These are phyloP conservation scores for Echinometra lucunter DNA, from an alignment of 53 echinoderm and acorn worm genomes.

Conservation along the genomic window DNA sequence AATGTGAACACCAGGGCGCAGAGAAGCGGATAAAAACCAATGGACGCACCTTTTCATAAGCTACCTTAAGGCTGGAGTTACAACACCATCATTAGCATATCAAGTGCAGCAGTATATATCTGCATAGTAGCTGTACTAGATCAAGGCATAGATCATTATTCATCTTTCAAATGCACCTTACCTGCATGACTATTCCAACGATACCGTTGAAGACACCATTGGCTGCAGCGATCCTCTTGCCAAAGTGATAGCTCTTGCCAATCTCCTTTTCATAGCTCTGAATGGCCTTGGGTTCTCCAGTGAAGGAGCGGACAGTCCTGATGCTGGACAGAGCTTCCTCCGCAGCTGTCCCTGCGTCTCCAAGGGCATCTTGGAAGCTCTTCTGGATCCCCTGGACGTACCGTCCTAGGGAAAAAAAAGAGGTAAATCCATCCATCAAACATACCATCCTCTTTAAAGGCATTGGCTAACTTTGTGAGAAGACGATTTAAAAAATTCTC, in stretches of 20 bases:
- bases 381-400: constrained; percentile 83
- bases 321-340: constrained; percentile 97
- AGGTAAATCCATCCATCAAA: too few relatives aligned
- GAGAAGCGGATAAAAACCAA: too few relatives aligned
- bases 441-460: too few relatives aligned
- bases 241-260: constrained; percentile 81
- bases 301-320: constrained; percentile 91
- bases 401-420: constrained; percentile 69
- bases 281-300: constrained; percentile 83
- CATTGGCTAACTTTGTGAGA: too few relatives aligned
- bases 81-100: too few relatives aligned
- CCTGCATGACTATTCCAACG: constrained; percentile 89
- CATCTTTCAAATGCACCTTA: constrained; percentile 38
- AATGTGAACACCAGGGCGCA: too few relatives aligned
- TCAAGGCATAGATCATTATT: too few relatives aligned
- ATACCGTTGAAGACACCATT: constrained; percentile 90
- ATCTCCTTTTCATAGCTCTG: constrained; percentile 79
- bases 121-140: too few relatives aligned
- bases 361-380: constrained; percentile 94
- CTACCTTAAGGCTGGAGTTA: too few relatives aligned
- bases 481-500: too few relatives aligned
- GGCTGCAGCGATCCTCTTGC: constrained; percentile 80
- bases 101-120: too few relatives aligned
- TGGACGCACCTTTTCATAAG: too few relatives aligned
- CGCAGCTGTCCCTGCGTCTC: constrained; percentile 88